Base-by-base conservation (phyloP, 2,888 invertebrate species). In the Noctuana brunneofusca region DNA sequence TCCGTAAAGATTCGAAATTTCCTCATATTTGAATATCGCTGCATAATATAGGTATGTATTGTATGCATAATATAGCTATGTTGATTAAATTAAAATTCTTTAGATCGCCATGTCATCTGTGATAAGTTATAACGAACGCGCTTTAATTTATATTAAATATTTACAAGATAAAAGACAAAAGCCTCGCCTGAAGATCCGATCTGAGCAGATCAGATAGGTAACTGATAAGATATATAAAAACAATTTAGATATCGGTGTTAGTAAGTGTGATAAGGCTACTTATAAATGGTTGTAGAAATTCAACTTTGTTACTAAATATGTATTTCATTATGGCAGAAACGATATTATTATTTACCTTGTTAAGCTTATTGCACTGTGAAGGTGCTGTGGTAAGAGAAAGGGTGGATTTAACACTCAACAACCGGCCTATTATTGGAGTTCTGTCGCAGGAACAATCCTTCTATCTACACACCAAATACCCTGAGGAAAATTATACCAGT, bases 361-460 rank as follows among this genome's bases (percentile, higher is more conserved):
- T 78, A 68, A 84, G 76, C 71, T 70, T 85, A 46, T 75, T 83
- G 62, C 73, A 72, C 65, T 81, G 84, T 69, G 78, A 87, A 74
- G 83, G 81, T 68, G 82, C 82, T n/a, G 76, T 76, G 58, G 69
- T 84, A n/a, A 9, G 0, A 18, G 32, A 52, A 14, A 32, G 4
- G 0, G 22, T 18, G 14, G 35, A 76, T 12, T 27, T 16, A 27
- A 58, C 53, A 27, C 67, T 82, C 32, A 92, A 92, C 75, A 82
- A 93, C 66, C 79, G 89, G 11, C 95, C 95, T 0, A 93, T 95
- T 65, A 92, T 95, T 58, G 96, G 96, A 0, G 86, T 97, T 38
- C 83, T 97, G 53, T 83, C 95, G 0, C 95, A 96, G 81, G 96
- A 96, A 81, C 86, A 93, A 55, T 93, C 94, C 0, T 78, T 80